Conservation (phyloP, 2,113 vertebrate species). For the Pitta sordida region DNA sequence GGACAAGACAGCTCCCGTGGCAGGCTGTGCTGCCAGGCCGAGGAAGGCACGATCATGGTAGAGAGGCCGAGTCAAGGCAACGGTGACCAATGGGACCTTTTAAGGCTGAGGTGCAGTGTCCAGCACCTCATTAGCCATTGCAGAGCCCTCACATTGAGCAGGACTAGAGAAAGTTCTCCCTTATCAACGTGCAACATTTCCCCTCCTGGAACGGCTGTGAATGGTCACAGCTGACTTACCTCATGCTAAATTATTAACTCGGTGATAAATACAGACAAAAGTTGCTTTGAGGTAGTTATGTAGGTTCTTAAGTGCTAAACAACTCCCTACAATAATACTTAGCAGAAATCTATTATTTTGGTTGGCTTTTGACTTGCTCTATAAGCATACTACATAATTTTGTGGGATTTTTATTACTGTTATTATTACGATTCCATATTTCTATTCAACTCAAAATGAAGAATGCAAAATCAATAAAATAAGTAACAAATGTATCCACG, state of each 20-base stretch:
- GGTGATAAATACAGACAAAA: background rate
- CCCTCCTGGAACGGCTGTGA: background rate
- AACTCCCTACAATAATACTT: background rate
- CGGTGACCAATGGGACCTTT: background rate
- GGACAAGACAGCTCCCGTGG: accelerated
- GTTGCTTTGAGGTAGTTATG: background rate
- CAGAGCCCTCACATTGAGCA: background rate
- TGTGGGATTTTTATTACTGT: background rate
- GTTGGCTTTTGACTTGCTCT: conserved; percentile 10
- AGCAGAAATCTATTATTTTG: conserved; percentile 28
- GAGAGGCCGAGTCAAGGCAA: background rate
- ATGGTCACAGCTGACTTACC: background rate
- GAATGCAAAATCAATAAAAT: conserved; percentile 48
- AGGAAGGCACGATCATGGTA: accelerated
- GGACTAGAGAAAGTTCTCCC: background rate
- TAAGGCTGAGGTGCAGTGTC: background rate
- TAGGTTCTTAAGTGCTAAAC: background rate
- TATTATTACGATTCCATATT: conserved; percentile 3
- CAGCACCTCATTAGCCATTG: background rate
- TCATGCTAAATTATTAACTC: conserved; percentile 33
- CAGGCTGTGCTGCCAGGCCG: accelerated
- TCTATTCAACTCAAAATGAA: conserved; percentile 37
- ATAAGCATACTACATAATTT: background rate
- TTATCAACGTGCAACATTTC: background rate
- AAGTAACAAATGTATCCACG: conserved; percentile 63